Percentiles rank a stretch among this genome's conserved stretches.
phyloP scores from a whole-genome alignment of 30 jellyfish, hydroid and myxozoan species.

The Catostylus mosaicus region DNA sequence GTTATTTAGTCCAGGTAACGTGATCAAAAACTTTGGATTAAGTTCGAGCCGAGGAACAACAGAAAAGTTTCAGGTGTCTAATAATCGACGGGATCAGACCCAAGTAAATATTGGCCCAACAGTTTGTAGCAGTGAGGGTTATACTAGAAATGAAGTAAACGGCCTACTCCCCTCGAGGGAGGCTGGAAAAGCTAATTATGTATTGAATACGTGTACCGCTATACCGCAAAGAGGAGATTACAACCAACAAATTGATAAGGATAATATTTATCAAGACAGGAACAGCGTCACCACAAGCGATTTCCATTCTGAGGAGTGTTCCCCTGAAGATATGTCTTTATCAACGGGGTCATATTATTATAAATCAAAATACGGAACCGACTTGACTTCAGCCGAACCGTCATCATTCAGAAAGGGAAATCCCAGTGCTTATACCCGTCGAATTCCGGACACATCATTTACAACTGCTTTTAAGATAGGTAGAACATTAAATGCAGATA shows the following conservation, averaged over 20 bases:
- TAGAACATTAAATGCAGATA: constrained; percentile 18
- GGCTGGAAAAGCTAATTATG: constrained; percentile 19
- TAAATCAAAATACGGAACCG: constrained; percentile 25
- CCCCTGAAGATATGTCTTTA: constrained; percentile 8
- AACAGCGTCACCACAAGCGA: not conserved
- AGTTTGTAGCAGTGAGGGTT: not conserved
- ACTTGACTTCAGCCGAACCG: constrained; percentile 8
- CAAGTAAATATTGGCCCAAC: not conserved
- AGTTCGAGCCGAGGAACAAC: not conserved
- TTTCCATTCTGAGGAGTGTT: not conserved
- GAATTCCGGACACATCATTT: constrained; percentile 15
- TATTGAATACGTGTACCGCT: constrained; percentile 39
- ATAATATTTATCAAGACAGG: not conserved
- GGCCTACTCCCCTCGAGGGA: not conserved
- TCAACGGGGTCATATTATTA: constrained; percentile 21
- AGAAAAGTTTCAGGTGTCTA: not conserved
- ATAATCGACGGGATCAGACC: not conserved
- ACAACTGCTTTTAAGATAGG: constrained; percentile 18
- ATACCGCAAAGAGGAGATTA: constrained; percentile 23
- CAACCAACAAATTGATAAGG: constrained; percentile 5
- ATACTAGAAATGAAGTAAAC: not conserved
- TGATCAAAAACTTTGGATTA: not conserved
- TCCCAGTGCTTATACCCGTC: not conserved
- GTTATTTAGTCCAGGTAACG: constrained; percentile 5
- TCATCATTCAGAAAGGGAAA: not conserved